Conservation (phyloP, 2,113 vertebrate species). For the Epinephelus cyanopodus region DNA sequence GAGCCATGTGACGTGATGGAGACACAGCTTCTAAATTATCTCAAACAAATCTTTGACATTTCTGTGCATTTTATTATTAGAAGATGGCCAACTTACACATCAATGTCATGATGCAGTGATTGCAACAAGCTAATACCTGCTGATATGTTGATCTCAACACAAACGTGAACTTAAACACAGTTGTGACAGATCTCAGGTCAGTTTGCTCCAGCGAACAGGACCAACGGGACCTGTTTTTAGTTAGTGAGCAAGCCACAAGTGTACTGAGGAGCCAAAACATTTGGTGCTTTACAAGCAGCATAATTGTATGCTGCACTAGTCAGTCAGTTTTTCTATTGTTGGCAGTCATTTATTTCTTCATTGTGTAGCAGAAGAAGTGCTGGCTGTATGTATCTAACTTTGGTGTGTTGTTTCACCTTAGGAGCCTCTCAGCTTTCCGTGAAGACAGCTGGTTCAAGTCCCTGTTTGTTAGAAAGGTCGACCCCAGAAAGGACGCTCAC, state of each 20-base stretch:
- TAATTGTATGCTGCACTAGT: background rate
- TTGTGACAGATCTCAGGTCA: too few species aligned
- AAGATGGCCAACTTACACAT: too few species aligned
- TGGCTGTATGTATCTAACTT: background rate
- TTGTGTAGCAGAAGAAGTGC: background rate
- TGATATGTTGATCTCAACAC: background rate
- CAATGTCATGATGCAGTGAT: too few species aligned
- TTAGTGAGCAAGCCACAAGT: background rate
- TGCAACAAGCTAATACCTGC: too few species aligned
- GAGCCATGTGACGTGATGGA: too few species aligned
- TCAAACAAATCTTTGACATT: too few species aligned
- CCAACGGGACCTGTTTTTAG: too few species aligned
- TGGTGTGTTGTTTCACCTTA: slow-evolving; percentile 60
- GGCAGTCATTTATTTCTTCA: background rate
- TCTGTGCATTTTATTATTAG: too few species aligned
- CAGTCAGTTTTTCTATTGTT: background rate
- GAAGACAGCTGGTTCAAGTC: slow-evolving; percentile 98
- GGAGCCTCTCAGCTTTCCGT: slow-evolving; percentile 84
- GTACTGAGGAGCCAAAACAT: background rate
- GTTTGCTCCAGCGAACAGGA: background rate
- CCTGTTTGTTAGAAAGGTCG: slow-evolving; percentile 96
- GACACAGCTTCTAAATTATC: too few species aligned
- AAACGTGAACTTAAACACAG: too few species aligned
- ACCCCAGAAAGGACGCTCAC: slow-evolving; percentile 97
- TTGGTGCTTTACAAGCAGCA: background rate